Conservation (phyloP, 2,888 invertebrate species). For the Himalopsyche tibetana region DNA sequence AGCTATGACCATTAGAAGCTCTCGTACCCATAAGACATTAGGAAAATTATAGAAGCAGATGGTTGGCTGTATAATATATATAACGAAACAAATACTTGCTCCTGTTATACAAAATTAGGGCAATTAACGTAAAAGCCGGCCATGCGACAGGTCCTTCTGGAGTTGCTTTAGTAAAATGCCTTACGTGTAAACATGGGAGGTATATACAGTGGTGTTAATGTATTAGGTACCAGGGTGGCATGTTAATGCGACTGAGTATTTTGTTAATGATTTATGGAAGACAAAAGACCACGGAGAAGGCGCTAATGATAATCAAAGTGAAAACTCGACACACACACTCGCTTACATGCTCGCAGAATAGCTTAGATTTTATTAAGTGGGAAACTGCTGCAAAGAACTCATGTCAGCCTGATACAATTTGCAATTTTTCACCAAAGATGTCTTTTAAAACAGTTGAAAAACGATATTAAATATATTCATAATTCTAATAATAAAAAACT, state of each 20-base stretch:
- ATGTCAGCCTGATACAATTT: background rate
- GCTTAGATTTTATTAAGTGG: conserved; percentile 14
- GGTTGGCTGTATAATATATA: conserved; percentile 36
- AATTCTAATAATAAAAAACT: too few species aligned
- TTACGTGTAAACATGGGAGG: conserved; percentile 39
- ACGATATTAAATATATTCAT: too few species aligned
- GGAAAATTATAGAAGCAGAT: conserved; percentile 40
- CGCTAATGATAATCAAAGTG: conserved; percentile 41
- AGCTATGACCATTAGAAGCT: conserved; percentile 35
- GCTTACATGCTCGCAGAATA: background rate
- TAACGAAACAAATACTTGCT: conserved; percentile 20
- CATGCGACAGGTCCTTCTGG: conserved; percentile 46
- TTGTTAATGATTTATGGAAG: conserved; percentile 43
- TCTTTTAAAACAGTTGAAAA: too few species aligned
- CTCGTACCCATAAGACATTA: conserved; percentile 10
- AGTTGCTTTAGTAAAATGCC: conserved; percentile 40
- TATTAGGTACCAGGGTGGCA: conserved; percentile 39
- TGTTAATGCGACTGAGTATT: conserved; percentile 43
- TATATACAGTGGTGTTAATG: conserved; percentile 17
- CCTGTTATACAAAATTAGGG: conserved; percentile 57
- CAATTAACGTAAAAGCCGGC: conserved; percentile 61
- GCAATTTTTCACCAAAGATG: background rate
- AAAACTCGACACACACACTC: background rate
- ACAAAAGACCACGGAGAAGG: conserved; percentile 18
- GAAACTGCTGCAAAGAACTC: background rate